Evolutionary conservation across 1,140 invertebrate species (phyloP), one percentile per base, ranked within the genome.

Genomic region (Tribolium madens): DNA sequence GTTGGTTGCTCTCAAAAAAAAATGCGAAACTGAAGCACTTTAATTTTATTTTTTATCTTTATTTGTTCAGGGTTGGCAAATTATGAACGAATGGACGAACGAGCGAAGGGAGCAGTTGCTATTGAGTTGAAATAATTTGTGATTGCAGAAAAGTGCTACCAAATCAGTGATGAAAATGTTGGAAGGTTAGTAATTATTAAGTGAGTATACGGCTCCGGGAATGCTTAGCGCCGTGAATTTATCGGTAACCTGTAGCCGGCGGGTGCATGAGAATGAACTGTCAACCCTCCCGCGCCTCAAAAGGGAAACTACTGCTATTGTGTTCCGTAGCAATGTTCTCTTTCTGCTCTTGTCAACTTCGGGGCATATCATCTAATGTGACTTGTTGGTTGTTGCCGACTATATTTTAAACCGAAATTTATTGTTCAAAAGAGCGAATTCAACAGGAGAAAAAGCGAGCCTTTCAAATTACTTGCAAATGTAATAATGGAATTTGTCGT

Each of bases 201-300:
- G 17, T 48, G 18, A 50, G 42, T 52, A 26, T 14, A 52, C 36
- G 42, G 36, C 13, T 71, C 13, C 2, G 53, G 53, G 36, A 47
- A 21, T 7, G 70, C 46, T 72, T 72, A 50, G 17, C 69, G 69
- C 47, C 21, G 9, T 71, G 42, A 47, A 71, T 71, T 47, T 72
- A 72, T 72, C 21, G 70, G 70, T 72, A 72, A 72, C 70, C 70
- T 72, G 70, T 72, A 72, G 70, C 70, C 70, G 46, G 15, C 14
- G 70, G 70, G 47, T 52, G 70, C 70, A 72, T 72, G 46, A 50
- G 70, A 72, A 72, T 72, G 70, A 72, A 72, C 70, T 72, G 70
- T 72, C 70, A 72, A 72, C 70, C 50, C 46, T 52, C 70, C 46
- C 50, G 17, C 47, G 47, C 42, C 36, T 71, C 36, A 33, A 33